phyloP scores from a whole-genome alignment of 2,113 vertebrate genomes.

The Pipra filicauda region DNA sequence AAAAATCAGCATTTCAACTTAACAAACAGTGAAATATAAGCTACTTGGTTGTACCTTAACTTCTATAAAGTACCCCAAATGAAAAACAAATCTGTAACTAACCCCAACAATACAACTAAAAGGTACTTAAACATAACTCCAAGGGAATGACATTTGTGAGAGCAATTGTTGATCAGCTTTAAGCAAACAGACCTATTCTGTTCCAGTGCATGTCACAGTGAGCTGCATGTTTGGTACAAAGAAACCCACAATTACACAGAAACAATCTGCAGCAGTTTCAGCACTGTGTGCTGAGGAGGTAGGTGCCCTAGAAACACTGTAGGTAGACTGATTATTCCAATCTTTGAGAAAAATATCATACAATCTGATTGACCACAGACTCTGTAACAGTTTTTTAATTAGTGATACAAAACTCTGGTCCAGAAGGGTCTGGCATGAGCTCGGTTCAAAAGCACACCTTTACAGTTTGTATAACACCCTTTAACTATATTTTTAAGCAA shows the following conservation, averaged over 20 bases:
- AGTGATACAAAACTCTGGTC: constrained; percentile 60
- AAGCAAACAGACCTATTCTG: constrained; percentile 60
- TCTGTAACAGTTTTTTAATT: constrained; percentile 68
- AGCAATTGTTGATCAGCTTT: constrained; percentile 49
- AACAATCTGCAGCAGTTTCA: constrained; percentile 42
- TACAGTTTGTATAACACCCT: constrained; percentile 72
- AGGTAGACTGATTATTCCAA: constrained; percentile 3
- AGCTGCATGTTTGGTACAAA: constrained; percentile 67
- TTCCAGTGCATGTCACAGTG: constrained; percentile 70
- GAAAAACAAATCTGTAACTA: not conserved
- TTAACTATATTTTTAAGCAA: constrained; percentile 70
- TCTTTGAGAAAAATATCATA: not conserved
- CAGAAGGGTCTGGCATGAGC: constrained; percentile 63
- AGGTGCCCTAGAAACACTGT: constrained; percentile 53
- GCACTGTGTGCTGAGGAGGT: constrained; percentile 41
- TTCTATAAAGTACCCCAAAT: constrained; percentile 41
- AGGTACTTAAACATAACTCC: not conserved
- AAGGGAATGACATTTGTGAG: constrained; percentile 48
- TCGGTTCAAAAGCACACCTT: constrained; percentile 70
- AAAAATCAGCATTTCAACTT: not conserved
- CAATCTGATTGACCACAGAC: constrained; percentile 65
- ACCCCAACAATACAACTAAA: not conserved
- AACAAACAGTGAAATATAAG: not conserved
- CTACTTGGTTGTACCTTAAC: constrained; percentile 57
- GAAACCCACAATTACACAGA: constrained; percentile 57